These are phyloP conservation scores for Ditula angustiorana DNA, from an alignment of 2,888 invertebrate species.

Conservation along the genomic window DNA sequence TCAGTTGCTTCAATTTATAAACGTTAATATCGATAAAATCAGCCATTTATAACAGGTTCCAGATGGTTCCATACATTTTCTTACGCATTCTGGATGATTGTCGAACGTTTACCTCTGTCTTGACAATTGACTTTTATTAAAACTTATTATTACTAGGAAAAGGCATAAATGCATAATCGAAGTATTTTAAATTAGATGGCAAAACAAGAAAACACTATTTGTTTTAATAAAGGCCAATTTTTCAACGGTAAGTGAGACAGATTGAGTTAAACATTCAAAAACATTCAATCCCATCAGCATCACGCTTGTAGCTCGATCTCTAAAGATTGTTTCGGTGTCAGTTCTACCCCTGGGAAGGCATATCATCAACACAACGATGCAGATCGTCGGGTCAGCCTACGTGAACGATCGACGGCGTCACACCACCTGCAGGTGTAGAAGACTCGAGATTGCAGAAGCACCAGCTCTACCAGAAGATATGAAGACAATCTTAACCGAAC, in stretches of 20 bases:
- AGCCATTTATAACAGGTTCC: too few species aligned
- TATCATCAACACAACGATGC: background rate
- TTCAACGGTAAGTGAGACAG: background rate
- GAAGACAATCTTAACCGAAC: background rate
- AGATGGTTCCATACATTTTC: background rate
- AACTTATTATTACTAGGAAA: background rate
- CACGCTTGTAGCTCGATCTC: background rate
- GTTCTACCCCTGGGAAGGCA: background rate
- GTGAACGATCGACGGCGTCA: background rate
- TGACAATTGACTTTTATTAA: background rate
- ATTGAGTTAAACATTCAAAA: background rate
- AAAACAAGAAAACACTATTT: background rate
- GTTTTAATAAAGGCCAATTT: background rate
- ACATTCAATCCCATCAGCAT: background rate
- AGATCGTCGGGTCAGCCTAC: background rate
- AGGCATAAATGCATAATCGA: too few species aligned
- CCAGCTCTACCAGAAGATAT: background rate
- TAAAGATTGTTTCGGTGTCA: conserved; percentile 1
- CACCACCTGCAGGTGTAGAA: background rate
- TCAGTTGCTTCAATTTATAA: too few species aligned
- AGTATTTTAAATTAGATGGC: too few species aligned
- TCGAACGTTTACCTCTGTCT: background rate
- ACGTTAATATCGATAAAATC: too few species aligned
- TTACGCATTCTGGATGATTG: background rate
- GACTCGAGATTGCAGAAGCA: background rate